phyloP scores from a whole-genome alignment of 2,888 invertebrate genomes.

The Tachystola acroxantha region DNA sequence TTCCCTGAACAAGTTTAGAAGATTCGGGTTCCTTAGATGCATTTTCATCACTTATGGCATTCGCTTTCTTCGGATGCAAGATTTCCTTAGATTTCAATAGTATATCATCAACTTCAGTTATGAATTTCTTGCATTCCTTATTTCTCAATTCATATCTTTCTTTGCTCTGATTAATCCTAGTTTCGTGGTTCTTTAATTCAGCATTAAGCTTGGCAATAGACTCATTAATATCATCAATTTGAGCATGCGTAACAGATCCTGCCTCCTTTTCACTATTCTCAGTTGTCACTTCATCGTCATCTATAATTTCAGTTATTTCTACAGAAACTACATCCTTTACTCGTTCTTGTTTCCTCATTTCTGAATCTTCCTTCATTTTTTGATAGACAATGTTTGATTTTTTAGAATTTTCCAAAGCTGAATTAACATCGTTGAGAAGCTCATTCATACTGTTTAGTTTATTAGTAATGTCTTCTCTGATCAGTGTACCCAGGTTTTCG shows the following conservation, averaged over 20 bases:
- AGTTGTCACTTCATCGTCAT: conserved; percentile 13
- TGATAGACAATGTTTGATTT: conserved; percentile 58
- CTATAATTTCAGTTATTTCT: conserved; percentile 12
- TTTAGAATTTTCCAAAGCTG: conserved; percentile 59
- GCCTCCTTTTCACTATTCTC: conserved; percentile 15
- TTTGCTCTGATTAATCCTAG: conserved; percentile 53
- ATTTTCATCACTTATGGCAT: conserved; percentile 8
- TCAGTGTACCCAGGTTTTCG: conserved; percentile 61
- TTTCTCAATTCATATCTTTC: conserved; percentile 50
- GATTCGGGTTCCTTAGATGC: conserved; percentile 7
- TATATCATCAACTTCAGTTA: conserved; percentile 60
- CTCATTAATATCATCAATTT: conserved; percentile 55
- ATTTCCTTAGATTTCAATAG: conserved; percentile 54
- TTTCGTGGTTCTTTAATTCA: conserved; percentile 57
- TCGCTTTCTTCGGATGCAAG: conserved; percentile 41
- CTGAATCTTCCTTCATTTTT: conserved; percentile 49
- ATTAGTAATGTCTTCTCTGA: conserved; percentile 67
- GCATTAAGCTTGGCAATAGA: conserved; percentile 54
- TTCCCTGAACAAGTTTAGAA: conserved; percentile 1
- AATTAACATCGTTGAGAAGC: conserved; percentile 63
- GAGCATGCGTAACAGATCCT: conserved; percentile 35
- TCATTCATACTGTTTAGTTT: conserved; percentile 71
- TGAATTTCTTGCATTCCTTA: conserved; percentile 57
- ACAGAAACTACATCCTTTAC: conserved; percentile 7
- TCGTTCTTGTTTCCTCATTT: conserved; percentile 23